Evolutionary conservation across 2,797 vertebrate species (phyloP).

Genomic region (Pipistrellus nathusii): DNA sequence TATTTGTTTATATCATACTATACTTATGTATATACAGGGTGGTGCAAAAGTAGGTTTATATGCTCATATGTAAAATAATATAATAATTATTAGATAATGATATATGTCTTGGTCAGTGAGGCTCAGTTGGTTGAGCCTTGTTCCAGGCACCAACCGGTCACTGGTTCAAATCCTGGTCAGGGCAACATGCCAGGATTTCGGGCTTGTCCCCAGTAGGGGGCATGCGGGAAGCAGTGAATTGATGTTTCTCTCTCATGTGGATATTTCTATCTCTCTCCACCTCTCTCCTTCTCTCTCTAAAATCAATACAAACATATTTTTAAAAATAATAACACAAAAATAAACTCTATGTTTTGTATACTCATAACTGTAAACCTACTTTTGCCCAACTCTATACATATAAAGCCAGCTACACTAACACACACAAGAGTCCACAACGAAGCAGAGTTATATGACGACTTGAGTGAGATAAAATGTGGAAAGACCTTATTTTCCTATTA

Average conservation of each 20-base stretch:
- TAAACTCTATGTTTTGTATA: neutral
- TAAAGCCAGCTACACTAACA: neutral
- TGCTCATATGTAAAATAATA: neutral
- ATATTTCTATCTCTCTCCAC: neutral
- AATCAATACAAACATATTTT: neutral
- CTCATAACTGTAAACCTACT: neutral
- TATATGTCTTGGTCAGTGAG: neutral
- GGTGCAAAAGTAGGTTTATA: neutral
- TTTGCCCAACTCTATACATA: neutral
- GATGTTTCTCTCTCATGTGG: neutral
- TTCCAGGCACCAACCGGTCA: neutral
- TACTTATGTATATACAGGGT: neutral
- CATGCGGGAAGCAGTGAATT: neutral
- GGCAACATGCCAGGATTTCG: neutral
- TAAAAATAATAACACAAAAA: neutral
- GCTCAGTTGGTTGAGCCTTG: neutral
- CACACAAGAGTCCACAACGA: neutral
- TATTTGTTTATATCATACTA: neutral
- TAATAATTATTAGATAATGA: neutral
- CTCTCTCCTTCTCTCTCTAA: neutral
- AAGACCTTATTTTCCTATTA: slow-evolving; percentile 82
- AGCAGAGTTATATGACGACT: slow-evolving; percentile 46
- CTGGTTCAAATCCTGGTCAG: neutral
- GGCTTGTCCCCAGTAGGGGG: neutral
- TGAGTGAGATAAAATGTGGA: slow-evolving; percentile 73